These are phyloP conservation scores for Daubentonia madagascariensis DNA, from an alignment of 2,113 vertebrate species.

Conservation along the genomic window DNA sequence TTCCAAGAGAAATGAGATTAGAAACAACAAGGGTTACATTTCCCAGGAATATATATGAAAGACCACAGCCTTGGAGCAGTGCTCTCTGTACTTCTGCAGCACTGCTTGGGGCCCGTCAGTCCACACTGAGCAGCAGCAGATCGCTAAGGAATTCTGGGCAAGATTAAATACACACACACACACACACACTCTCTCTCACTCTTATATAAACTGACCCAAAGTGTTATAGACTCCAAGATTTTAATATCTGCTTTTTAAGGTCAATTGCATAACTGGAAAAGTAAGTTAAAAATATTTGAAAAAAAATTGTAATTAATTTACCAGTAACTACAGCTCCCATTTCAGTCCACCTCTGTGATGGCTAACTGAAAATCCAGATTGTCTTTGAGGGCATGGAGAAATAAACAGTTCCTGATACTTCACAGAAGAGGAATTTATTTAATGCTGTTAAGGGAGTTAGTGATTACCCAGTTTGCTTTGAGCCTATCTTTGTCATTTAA, in stretches of 20 bases:
- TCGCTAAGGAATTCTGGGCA: neutral
- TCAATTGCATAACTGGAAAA: conserved; percentile 55
- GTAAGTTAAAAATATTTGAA: conserved; percentile 61
- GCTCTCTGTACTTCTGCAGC: conserved; percentile 39
- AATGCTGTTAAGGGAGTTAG: conserved; percentile 63
- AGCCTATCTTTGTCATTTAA: conserved; percentile 57
- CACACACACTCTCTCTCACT: neutral
- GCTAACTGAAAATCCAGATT: conserved; percentile 83
- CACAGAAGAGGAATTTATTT: conserved; percentile 76
- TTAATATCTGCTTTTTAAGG: conserved; percentile 54
- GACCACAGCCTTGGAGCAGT: neutral
- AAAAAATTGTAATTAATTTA: conserved; percentile 77
- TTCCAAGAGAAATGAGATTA: conserved; percentile 50
- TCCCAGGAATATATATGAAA: conserved; percentile 38
- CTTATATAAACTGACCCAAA: neutral
- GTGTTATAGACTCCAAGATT: neutral
- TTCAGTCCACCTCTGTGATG: conserved; percentile 73
- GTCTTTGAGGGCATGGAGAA: conserved; percentile 74
- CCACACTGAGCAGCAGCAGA: neutral
- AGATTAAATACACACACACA: neutral
- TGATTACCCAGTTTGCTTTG: conserved; percentile 67
- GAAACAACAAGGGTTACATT: conserved; percentile 56
- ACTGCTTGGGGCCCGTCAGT: neutral
- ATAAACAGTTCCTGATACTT: conserved; percentile 80
- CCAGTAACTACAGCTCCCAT: conserved; percentile 68